phyloP scores from a whole-genome alignment of 2,113 vertebrate genomes.

The Megaleporinus macrocephalus region DNA sequence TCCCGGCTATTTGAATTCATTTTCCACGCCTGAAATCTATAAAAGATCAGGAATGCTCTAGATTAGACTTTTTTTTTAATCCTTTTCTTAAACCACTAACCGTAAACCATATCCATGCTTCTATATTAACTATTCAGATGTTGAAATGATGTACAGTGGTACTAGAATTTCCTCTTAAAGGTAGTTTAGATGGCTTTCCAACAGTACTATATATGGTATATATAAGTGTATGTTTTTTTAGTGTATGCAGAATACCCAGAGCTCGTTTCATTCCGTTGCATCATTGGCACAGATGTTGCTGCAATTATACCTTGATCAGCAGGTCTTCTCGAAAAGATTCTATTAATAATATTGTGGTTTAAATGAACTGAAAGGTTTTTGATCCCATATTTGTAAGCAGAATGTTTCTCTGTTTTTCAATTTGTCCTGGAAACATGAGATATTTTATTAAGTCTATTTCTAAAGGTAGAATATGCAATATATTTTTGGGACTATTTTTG shows the following conservation, averaged over 20 bases:
- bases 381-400: slow-evolving; percentile 61
- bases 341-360: slow-evolving; percentile 3
- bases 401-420: slow-evolving; percentile 70
- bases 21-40: slow-evolving; percentile 13
- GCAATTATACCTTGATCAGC: slow-evolving; percentile 25
- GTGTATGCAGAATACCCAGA: slow-evolving; percentile 20
- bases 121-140: slow-evolving; percentile 16
- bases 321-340: slow-evolving; percentile 14
- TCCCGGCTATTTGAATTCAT: neutral
- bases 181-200: slow-evolving; percentile 40
- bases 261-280: slow-evolving; percentile 31
- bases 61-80: neutral
- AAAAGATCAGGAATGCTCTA: slow-evolving; percentile 7
- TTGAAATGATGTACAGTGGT: slow-evolving; percentile 36
- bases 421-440: slow-evolving; percentile 67
- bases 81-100: slow-evolving; percentile 5
- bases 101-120: slow-evolving; percentile 17
- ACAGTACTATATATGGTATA: slow-evolving; percentile 24
- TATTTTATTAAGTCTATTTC: slow-evolving; percentile 79
- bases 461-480: slow-evolving; percentile 77
- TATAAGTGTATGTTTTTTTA: slow-evolving; percentile 20
- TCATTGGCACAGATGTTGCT: slow-evolving; percentile 32
- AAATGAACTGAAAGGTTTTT: slow-evolving; percentile 32
- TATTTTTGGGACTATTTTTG: slow-evolving; percentile 79
- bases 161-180: slow-evolving; percentile 21